A percentile compares a stretch with the other conserved stretches of the same genome.
Evolutionary conservation across 2,888 invertebrate genomes (phyloP).

Genomic region (Abscondita cerata): DNA sequence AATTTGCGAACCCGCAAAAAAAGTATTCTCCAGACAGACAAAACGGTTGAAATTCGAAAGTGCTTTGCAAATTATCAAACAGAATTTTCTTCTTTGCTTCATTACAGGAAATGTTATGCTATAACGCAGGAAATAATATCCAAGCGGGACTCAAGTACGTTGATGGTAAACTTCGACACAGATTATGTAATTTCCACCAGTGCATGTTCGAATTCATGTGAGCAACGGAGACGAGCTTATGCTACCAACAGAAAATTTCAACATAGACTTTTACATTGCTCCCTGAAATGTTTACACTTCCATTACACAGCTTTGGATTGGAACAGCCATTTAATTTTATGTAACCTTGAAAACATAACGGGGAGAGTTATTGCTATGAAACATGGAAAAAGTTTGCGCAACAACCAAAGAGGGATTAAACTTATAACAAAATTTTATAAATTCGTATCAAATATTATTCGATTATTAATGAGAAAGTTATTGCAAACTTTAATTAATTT

Average conservation of each 20-base stretch:
- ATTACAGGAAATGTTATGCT: conserved; percentile 28
- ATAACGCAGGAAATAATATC: conserved; percentile 34
- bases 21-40: neutral
- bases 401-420: too few species aligned
- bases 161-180: conserved; percentile 15
- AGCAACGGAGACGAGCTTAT: neutral
- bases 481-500: too few species aligned
- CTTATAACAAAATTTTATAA: too few species aligned
- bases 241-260: neutral
- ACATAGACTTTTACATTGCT: conserved; percentile 11
- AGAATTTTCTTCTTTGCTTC: conserved; percentile 30
- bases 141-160: conserved; percentile 17
- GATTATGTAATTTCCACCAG: conserved; percentile 2
- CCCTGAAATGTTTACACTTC: conserved; percentile 29
- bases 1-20: too few species aligned
- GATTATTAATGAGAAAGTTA: too few species aligned
- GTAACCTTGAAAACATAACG: neutral
- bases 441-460: too few species aligned
- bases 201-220: neutral
- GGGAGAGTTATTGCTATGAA: conserved; percentile 4
- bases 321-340: conserved; percentile 23
- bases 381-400: neutral
- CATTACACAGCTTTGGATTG: conserved; percentile 25
- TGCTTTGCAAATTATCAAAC: conserved; percentile 30
- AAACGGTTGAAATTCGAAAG: conserved; percentile 18